Base-by-base conservation (phyloP, 37 sponge, comb jelly and placozoan species). In the Petrosia ficiformis region DNA sequence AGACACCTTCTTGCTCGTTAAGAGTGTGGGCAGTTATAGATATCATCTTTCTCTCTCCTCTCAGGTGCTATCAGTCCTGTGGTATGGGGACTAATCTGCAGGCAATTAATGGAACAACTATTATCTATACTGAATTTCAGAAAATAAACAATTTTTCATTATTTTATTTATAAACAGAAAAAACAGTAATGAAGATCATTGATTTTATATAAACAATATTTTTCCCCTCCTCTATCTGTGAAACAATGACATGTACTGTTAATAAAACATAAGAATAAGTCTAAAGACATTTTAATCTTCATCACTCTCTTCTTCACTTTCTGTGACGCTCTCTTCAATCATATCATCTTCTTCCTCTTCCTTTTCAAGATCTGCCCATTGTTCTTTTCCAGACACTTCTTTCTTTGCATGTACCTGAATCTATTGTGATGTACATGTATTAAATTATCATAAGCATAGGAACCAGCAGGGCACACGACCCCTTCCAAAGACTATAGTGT, bases 381-480 rank as follows among this genome's bases (percentile, higher is more conserved):
- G 91, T 10, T 76, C 48, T 4, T 41, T 80, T 1, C 85, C 86
- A 33, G 31, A 41, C 56, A 90, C 86, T 65, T 84, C 85, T 59
- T 77, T 67, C 16, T 34, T 38, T 40, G 65, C 75, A 67, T 78
- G 68, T 4, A 91, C 92, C 25, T 73, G 44, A 25, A 91, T 4
- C 92, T 91, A 33, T 6, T 1, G 14, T 2, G 56, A 58, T 14
- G n/a, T n/a, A n/a, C n/a, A n/a, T n/a, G n/a, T n/a, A n/a, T n/a
- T n/a, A n/a, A n/a, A n/a, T n/a, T n/a, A n/a, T n/a, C n/a, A n/a
- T n/a, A n/a, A n/a, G n/a, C n/a, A n/a, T n/a, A n/a, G n/a, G n/a
- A n/a, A n/a, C n/a, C 56, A 26, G 24, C 22, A 28, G 68, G 33
- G 64, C 30, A 57, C 67, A 39, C 31, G 30, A 3, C 3, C 29